These are phyloP conservation scores for Amyelois transitella DNA, from an alignment of 1,140 invertebrate genomes.

Conservation along the genomic window DNA sequence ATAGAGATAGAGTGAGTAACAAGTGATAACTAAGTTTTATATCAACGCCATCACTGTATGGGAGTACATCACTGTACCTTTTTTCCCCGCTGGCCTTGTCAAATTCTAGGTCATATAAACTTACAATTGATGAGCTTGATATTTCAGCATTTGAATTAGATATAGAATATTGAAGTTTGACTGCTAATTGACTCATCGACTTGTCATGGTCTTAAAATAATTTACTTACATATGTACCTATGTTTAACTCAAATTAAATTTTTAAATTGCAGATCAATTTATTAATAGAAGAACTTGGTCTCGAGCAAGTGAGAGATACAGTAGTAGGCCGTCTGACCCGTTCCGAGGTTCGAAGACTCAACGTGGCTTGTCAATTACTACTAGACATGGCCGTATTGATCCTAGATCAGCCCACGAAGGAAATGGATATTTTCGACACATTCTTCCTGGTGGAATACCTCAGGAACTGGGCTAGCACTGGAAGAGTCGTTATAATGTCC, in stretches of 20 bases:
- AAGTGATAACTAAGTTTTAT: no score
- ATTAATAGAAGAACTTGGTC: conserved; percentile 90
- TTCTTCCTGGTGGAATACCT: conserved; percentile 96
- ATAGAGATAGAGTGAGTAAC: conserved; percentile 72
- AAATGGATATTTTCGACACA: conserved; percentile 97
- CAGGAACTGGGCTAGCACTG: conserved; percentile 91
- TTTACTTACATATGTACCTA: no score
- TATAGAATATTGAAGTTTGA: no score
- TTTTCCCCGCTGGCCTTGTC: no score
- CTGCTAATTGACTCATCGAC: no score
- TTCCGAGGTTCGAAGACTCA: conserved; percentile 88
- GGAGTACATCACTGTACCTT: not conserved
- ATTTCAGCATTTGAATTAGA: no score
- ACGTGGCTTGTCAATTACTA: conserved; percentile 90
- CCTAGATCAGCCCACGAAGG: conserved; percentile 91
- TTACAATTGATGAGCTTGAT: no score
- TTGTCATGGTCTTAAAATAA: no score
- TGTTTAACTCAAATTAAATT: no score
- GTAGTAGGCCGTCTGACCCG: conserved; percentile 86
- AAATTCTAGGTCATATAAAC: no score
- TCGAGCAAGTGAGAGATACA: conserved; percentile 88
- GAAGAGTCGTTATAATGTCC: conserved; percentile 91
- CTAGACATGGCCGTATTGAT: conserved; percentile 89
- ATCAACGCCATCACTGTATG: not conserved
- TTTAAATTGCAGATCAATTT: conserved; percentile 81